Base-by-base conservation (phyloP, 2,888 invertebrate species). In the Hololepta plana region DNA sequence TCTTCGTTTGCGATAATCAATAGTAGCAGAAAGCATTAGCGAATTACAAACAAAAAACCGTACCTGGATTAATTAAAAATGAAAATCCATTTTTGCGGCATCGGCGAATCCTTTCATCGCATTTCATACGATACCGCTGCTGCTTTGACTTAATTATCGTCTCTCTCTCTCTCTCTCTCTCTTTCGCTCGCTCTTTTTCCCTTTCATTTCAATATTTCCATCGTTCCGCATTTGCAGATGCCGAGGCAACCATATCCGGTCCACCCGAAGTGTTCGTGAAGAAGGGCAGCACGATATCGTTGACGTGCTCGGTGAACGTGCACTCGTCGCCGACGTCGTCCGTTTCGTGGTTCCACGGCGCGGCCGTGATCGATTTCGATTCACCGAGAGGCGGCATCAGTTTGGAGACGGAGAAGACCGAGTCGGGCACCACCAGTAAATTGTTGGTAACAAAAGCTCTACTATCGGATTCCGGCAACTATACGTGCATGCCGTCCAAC, bases 201-300 rank as follows among this genome's bases (percentile, higher is more conserved):
- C n/a, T n/a, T n/a, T n/a, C n/a, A n/a, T n/a, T n/a, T n/a, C n/a
- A n/a, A n/a, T n/a, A n/a, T n/a, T n/a, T n/a, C n/a, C n/a, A n/a
- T n/a, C n/a, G n/a, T n/a, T n/a, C n/a, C n/a, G n/a, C n/a, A n/a
- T n/a, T n/a, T n/a, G n/a, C 68, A 85, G 84, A 82, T 45, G 84
- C 85, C 15, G 79, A 81, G 47, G 85, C 85, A 23, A 72, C 71
- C 51, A 85, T 85, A 49, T 70, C 74, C 53, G 82, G 84, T 34
- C 77, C 82, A 21, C 72, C 77, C 41, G 85, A 85, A 45, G 79
- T 84, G 39, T 82, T 79, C 57, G 85, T 85, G 46, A 84, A 82
- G 60, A 79, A 77, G 51, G 85, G 85, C 43, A 84, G 84, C 53
- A 85, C 84, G 39, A 85, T 85, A 62, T 82, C 82, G 41, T 61